A percentile compares a stretch with the other conserved stretches of the same genome.
Evolutionary conservation across 2,113 vertebrate genomes (phyloP).

Genomic region (Lepisosteus osseus): DNA sequence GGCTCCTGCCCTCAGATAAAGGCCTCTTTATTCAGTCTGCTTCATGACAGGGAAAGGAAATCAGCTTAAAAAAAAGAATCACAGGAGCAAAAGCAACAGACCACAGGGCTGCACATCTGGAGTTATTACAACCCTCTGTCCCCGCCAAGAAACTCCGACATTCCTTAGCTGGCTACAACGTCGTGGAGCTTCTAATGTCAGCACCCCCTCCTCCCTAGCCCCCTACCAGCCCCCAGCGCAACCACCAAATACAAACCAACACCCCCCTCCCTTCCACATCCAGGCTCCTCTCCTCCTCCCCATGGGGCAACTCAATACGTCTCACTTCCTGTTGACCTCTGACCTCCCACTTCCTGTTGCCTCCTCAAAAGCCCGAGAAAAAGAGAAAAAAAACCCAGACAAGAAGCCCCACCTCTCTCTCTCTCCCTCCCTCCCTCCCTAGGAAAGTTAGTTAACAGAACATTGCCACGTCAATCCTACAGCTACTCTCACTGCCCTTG

Average conservation of each 20-base stretch:
- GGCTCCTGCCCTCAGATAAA: slow-evolving; percentile 57
- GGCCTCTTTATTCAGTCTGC: slow-evolving; percentile 64
- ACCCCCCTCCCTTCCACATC: slow-evolving; percentile 29
- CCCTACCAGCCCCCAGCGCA: not conserved
- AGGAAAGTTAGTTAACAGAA: slow-evolving; percentile 70
- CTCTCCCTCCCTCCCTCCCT: slow-evolving; percentile 52
- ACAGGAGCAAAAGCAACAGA: slow-evolving; percentile 54
- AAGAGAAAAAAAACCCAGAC: slow-evolving; percentile 40
- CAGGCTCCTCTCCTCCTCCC: slow-evolving; percentile 50
- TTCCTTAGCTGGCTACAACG: slow-evolving; percentile 79
- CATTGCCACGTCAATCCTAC: slow-evolving; percentile 85
- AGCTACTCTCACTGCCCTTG: slow-evolving; percentile 35
- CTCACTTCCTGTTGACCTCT: slow-evolving; percentile 84
- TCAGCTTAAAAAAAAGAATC: slow-evolving; percentile 74
- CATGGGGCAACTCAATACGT: slow-evolving; percentile 60
- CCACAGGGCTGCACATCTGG: slow-evolving; percentile 89
- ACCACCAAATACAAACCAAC: slow-evolving; percentile 39
- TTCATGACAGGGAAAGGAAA: slow-evolving; percentile 73
- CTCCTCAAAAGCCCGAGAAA: slow-evolving; percentile 36
- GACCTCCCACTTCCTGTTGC: slow-evolving; percentile 77
- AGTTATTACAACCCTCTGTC: slow-evolving; percentile 77
- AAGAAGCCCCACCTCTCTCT: slow-evolving; percentile 67
- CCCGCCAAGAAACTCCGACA: slow-evolving; percentile 76
- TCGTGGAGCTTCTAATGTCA: slow-evolving; percentile 66
- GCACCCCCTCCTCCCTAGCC: slow-evolving; percentile 39